Base-by-base conservation (phyloP, 1,140 invertebrate species). In the Lethocerus indicus region DNA sequence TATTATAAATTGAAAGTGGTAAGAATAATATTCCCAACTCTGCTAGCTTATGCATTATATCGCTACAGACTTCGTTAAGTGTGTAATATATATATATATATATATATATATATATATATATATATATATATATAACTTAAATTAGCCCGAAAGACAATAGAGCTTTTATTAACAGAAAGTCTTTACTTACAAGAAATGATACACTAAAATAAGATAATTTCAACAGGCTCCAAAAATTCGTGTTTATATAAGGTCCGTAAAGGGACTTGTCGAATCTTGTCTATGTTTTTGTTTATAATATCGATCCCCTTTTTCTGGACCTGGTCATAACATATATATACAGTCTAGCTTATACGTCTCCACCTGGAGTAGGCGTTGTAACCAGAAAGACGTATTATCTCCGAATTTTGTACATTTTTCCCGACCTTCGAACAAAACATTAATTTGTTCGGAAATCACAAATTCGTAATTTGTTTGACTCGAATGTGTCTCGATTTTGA, bases 31-130 rank as follows among this genome's bases (percentile, higher is more conserved):
- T n/a, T n/a, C n/a, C n/a, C n/a, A n/a, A n/a, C n/a, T n/a, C n/a
- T n/a, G n/a, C n/a, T n/a, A n/a, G n/a, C n/a, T n/a, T n/a, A n/a
- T n/a, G n/a, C n/a, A n/a, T n/a, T n/a, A n/a, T n/a, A n/a, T n/a
- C n/a, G n/a, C n/a, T n/a, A n/a, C n/a, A n/a, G n/a, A n/a, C n/a
- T n/a, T n/a, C n/a, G n/a, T n/a, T n/a, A n/a, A n/a, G n/a, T n/a
- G n/a, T n/a, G n/a, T n/a, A n/a, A n/a, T n/a, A n/a, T n/a, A n/a
- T n/a, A n/a, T n/a, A 40, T 40, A 40, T 40, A 40, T 40, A 40
- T 40, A 40, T 40, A 16, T 40, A 40, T 40, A 40, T 40, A 40
- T 40, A 40, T 40, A 40, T 40, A 40, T 40, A 40, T 40, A 40
- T 40, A 40, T 40, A 40, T 40, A 40, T 40, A 40, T 16, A 32